phyloP scores from a whole-genome alignment of 1,140 invertebrate genomes.

The Drosophila quadrilineata region DNA sequence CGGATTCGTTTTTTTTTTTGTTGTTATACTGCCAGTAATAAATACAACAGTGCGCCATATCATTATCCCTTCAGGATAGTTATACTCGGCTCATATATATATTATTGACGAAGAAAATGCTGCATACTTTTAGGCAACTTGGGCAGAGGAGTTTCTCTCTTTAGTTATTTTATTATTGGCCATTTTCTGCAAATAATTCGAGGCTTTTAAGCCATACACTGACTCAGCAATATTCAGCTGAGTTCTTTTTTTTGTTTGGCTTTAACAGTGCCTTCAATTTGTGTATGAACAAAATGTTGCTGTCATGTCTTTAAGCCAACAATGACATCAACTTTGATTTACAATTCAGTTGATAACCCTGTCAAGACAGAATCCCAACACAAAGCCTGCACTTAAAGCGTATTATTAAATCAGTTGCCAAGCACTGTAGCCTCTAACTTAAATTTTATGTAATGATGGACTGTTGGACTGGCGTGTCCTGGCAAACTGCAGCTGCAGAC shows the following conservation, averaged over 20 bases:
- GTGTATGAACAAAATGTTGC: conserved; percentile 47
- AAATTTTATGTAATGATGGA: too few species aligned
- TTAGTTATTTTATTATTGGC: conserved; percentile 6
- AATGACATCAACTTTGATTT: conserved; percentile 56
- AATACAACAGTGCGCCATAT: conserved; percentile 2
- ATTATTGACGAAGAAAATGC: not conserved
- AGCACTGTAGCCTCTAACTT: not conserved
- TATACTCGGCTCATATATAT: not conserved
- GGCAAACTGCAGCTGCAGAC: too few species aligned
- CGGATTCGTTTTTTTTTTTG: conserved; percentile 17
- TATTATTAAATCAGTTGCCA: too few species aligned
- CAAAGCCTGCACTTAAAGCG: conserved; percentile 1
- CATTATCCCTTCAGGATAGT: not conserved
- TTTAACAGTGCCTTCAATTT: conserved; percentile 42
- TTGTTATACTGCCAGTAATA: conserved; percentile 6
- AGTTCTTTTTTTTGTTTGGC: not conserved
- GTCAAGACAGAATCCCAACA: conserved; percentile 5
- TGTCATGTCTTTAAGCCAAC: conserved; percentile 58
- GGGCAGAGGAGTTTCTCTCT: not conserved
- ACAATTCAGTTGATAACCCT: conserved; percentile 15
- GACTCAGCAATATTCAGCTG: conserved; percentile 57
- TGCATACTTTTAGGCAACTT: conserved; percentile 12
- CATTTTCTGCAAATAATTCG: conserved; percentile 53
- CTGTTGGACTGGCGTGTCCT: too few species aligned
- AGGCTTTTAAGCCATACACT: conserved; percentile 50